Percentiles rank a stretch among this genome's conserved stretches.
phyloP scores from a whole-genome alignment of 1,140 invertebrate genomes.

The Brachionus koreanus region DNA sequence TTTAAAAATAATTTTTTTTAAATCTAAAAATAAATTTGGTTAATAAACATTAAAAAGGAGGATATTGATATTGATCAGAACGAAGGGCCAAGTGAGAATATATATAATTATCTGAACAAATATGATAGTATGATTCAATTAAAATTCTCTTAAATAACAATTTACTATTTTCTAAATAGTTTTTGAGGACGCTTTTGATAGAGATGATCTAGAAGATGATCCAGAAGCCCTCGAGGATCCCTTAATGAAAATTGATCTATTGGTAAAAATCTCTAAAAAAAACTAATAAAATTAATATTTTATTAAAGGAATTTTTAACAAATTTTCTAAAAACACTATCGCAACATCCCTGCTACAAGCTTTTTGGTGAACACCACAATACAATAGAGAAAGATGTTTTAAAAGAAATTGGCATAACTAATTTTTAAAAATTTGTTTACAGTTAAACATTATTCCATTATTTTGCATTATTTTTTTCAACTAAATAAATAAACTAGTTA shows the following conservation, averaged over 20 bases:
- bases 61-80: conserved; percentile 44
- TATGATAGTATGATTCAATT: conserved; percentile 14
- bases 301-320: conserved; percentile 53
- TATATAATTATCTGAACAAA: conserved; percentile 43
- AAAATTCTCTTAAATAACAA: not conserved
- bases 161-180: not conserved
- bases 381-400: conserved; percentile 53
- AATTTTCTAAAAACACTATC: conserved; percentile 55
- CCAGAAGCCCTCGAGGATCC: conserved; percentile 56
- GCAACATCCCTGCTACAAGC: conserved; percentile 52
- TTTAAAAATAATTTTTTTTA: not conserved
- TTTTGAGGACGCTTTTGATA: conserved; percentile 38
- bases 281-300: conserved; percentile 15
- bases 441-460: not conserved
- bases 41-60: not conserved
- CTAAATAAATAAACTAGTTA: not conserved
- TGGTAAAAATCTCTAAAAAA: conserved; percentile 46
- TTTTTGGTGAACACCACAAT: conserved; percentile 55
- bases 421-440: not conserved
- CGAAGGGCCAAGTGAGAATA: conserved; percentile 49
- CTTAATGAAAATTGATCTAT: conserved; percentile 55
- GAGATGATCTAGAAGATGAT: conserved; percentile 50
- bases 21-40: no score
- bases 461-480: not conserved
- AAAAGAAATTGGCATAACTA: conserved; percentile 49